Percentiles rank a stretch among this genome's conserved stretches.
phyloP scores from a whole-genome alignment of 2,113 vertebrate genomes.

The Gopherus flavomarginatus region DNA sequence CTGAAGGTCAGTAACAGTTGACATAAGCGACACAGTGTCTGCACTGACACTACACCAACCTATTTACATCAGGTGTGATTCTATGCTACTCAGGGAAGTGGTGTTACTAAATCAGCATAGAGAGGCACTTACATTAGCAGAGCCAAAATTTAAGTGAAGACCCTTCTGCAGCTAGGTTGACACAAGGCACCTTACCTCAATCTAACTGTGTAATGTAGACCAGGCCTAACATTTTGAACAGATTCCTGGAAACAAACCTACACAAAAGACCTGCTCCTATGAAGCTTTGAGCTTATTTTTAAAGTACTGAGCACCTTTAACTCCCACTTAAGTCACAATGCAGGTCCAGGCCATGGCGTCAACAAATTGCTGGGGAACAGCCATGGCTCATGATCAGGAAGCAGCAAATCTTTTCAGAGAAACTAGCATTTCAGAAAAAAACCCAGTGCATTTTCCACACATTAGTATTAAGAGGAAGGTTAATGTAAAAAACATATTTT shows the following conservation, averaged over 20 bases:
- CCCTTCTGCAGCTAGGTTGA: background rate
- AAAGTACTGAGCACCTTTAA: background rate
- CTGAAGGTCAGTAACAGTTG: background rate
- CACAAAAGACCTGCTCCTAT: background rate
- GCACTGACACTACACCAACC: background rate
- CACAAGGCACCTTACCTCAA: background rate
- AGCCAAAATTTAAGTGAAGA: background rate
- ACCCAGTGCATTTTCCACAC: background rate
- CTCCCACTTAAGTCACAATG: background rate
- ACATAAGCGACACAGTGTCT: background rate
- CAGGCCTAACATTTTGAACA: background rate
- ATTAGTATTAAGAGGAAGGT: background rate
- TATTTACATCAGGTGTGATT: background rate
- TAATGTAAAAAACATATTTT: accelerated
- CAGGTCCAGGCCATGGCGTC: accelerated
- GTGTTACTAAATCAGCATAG: background rate
- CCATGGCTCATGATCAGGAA: accelerated
- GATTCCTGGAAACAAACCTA: background rate
- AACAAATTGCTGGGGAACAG: accelerated
- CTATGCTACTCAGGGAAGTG: background rate
- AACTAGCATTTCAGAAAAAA: background rate
- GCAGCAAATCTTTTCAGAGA: background rate
- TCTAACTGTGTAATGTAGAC: background rate
- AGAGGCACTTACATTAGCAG: background rate
- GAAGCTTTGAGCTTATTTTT: accelerated